phyloP scores from a whole-genome alignment of 2,113 vertebrate genomes.

The Pteropus alecto region DNA sequence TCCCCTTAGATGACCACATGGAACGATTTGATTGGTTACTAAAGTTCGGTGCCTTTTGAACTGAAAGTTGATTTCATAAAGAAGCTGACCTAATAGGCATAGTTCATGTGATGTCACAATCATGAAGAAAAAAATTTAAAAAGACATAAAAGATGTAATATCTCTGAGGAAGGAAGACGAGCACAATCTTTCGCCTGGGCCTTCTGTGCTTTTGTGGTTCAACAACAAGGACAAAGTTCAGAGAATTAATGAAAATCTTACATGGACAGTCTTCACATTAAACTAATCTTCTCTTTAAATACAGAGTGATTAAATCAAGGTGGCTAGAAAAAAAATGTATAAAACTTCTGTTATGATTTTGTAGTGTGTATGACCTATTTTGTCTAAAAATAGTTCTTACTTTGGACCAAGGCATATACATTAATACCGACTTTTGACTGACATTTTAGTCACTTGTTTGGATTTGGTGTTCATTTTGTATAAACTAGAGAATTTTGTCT shows the following conservation, averaged over 20 bases:
- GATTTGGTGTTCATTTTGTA: constrained; percentile 15
- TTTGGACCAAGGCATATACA: background rate
- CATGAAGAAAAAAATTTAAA: background rate
- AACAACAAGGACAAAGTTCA: background rate
- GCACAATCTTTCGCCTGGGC: background rate
- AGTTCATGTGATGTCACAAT: background rate
- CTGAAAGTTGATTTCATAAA: background rate
- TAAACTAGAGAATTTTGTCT: background rate
- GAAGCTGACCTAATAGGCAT: background rate
- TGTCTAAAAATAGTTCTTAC: background rate
- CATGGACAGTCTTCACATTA: background rate
- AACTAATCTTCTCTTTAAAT: background rate
- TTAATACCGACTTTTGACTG: background rate
- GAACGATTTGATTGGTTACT: background rate
- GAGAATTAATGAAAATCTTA: background rate
- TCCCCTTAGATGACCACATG: background rate
- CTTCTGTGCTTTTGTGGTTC: background rate
- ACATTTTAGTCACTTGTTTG: constrained; percentile 10
- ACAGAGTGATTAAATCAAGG: background rate
- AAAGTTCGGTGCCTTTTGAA: background rate
- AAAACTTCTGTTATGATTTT: background rate
- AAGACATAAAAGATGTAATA: background rate
- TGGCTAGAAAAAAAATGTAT: background rate
- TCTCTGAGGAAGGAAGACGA: background rate
- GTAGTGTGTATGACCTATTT: background rate